phyloP scores from a whole-genome alignment of 2,113 vertebrate genomes.

The Cottus gobio region DNA sequence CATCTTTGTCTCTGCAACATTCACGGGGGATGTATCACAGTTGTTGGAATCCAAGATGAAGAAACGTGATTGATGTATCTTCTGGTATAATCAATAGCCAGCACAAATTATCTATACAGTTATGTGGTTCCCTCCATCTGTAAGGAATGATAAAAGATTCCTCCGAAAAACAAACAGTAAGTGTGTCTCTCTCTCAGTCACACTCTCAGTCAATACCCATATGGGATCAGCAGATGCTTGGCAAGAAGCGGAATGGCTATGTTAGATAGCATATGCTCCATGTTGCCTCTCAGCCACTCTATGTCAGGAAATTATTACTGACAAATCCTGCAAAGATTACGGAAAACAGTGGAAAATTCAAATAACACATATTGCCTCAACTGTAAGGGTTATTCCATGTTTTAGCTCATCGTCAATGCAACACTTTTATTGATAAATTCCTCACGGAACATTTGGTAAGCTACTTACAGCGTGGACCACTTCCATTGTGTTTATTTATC shows the following conservation, averaged over 20 bases:
- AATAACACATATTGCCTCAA: slow-evolving; percentile 2
- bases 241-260: slow-evolving; percentile 72
- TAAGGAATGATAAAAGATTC: slow-evolving; percentile 68
- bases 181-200: slow-evolving; percentile 44
- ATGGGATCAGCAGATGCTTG: slow-evolving; percentile 80
- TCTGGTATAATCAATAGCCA: slow-evolving; percentile 70
- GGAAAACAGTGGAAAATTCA: slow-evolving; percentile 27
- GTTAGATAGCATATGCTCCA: slow-evolving; percentile 73
- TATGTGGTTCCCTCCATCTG: slow-evolving; percentile 64
- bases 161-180: slow-evolving; percentile 66
- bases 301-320: slow-evolving; percentile 62
- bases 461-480: slow-evolving; percentile 19
- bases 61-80: slow-evolving; percentile 65
- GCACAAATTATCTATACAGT: slow-evolving; percentile 64
- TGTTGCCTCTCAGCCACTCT: slow-evolving; percentile 59
- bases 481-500: slow-evolving; percentile 18
- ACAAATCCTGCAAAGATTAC: slow-evolving; percentile 59
- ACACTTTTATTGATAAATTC: slow-evolving; percentile 2
- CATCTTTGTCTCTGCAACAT: slow-evolving; percentile 18
- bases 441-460: neutral
- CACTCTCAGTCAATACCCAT: slow-evolving; percentile 66
- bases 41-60: slow-evolving; percentile 32
- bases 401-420: neutral
- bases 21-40: slow-evolving; percentile 23
- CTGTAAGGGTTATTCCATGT: neutral